A percentile compares a stretch with the other conserved stretches of the same genome.
These are phyloP conservation scores for Graptemys geographica DNA, from an alignment of 2,797 vertebrate species.

Conservation along the genomic window DNA sequence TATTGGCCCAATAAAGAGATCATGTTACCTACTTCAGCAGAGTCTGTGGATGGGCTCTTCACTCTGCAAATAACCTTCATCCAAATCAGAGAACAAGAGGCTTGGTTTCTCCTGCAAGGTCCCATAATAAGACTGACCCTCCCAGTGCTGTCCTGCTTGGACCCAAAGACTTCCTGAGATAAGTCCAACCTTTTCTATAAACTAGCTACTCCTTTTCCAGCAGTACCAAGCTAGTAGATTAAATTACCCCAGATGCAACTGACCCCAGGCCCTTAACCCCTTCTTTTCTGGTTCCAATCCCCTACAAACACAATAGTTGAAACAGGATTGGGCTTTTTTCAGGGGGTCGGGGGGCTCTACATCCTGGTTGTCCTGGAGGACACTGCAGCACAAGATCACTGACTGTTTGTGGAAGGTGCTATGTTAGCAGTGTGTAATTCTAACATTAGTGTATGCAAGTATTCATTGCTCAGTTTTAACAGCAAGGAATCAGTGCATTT, in stretches of 20 bases:
- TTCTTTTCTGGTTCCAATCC: background rate
- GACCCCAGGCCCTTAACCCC: background rate
- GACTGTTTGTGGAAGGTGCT: background rate
- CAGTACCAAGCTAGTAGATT: background rate
- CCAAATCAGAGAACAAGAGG: too few relatives aligned
- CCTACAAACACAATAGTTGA: background rate
- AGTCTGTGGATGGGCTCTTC: too few relatives aligned
- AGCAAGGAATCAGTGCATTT: background rate
- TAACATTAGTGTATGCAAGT: too few relatives aligned
- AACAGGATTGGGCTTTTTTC: background rate
- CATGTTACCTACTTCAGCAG: too few relatives aligned
- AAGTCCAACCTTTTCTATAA: too few relatives aligned
- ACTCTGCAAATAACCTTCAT: too few relatives aligned
- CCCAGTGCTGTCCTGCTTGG: too few relatives aligned
- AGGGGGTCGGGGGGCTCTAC: background rate
- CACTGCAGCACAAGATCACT: background rate
- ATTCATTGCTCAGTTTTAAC: background rate
- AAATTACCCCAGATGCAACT: background rate
- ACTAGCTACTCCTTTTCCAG: too few relatives aligned
- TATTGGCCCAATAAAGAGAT: too few relatives aligned
- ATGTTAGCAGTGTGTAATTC: background rate
- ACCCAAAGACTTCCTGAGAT: too few relatives aligned
- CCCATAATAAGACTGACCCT: too few relatives aligned
- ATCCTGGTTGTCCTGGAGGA: background rate
- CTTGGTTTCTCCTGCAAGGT: too few relatives aligned